Conservation (phyloP, 2,113 vertebrate genomes). For the Odobenus rosmarus region DNA sequence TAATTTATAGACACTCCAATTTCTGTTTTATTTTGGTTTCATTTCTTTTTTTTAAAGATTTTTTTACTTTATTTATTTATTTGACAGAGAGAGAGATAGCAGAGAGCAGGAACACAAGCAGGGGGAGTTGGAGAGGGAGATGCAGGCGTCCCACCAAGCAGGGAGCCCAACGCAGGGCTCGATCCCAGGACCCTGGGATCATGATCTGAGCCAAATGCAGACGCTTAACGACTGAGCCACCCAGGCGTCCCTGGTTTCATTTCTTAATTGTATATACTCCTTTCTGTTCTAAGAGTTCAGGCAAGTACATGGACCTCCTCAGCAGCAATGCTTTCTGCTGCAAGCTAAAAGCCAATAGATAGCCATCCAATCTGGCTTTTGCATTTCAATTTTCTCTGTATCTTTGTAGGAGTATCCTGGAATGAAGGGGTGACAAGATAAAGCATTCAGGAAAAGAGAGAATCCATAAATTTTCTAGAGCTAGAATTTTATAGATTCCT, state of each 20-base stretch:
- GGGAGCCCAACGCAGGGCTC: too few relatives aligned
- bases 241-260: background rate
- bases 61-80: too few relatives aligned
- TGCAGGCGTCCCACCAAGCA: too few relatives aligned
- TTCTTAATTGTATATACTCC: background rate
- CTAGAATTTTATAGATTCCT: background rate
- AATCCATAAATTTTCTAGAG: background rate
- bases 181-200: too few relatives aligned
- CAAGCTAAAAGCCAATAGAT: background rate
- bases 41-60: background rate
- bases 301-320: background rate
- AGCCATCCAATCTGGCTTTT: background rate
- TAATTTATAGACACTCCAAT: background rate
- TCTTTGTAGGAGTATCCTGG: background rate
- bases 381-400: background rate
- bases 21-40: background rate
- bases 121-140: too few relatives aligned
- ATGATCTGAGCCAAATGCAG: too few relatives aligned
- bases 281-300: background rate
- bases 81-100: too few relatives aligned
- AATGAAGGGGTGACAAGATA: background rate
- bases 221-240: too few relatives aligned
- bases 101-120: too few relatives aligned
- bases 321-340: background rate
- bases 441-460: background rate